Percentiles rank a stretch among this genome's conserved stretches.
phyloP scores from a whole-genome alignment of 2,797 vertebrate species.

The Sciurus carolinensis region DNA sequence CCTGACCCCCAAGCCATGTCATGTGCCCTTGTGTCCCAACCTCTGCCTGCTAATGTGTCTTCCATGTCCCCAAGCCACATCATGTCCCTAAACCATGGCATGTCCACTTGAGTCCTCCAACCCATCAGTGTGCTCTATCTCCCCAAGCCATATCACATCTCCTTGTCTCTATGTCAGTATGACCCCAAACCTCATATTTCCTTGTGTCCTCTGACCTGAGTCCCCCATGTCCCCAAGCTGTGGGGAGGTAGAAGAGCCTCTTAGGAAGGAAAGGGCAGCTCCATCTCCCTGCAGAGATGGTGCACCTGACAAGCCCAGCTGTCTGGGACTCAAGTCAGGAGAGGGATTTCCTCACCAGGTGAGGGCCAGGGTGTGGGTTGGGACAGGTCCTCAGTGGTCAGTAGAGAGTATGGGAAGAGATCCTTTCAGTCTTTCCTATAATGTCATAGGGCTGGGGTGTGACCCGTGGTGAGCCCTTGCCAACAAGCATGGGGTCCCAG shows the following conservation, averaged over 20 bases:
- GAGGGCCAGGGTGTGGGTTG: background rate
- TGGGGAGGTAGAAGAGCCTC: background rate
- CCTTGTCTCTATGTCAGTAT: too few relatives aligned
- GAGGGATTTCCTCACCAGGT: background rate
- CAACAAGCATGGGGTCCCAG: background rate
- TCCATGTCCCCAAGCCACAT: too few relatives aligned
- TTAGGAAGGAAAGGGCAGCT: background rate
- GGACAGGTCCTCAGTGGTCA: too few relatives aligned
- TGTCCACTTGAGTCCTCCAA: too few relatives aligned
- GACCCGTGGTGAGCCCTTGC: background rate
- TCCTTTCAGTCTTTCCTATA: too few relatives aligned
- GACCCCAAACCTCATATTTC: too few relatives aligned
- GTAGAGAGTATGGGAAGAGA: fast-evolving
- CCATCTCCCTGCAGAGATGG: too few relatives aligned
- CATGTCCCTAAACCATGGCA: too few relatives aligned
- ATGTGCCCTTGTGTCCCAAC: background rate
- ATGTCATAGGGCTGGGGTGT: background rate
- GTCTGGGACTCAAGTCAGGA: background rate
- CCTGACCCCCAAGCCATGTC: too few relatives aligned
- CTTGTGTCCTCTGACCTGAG: too few relatives aligned
- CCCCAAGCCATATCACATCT: background rate
- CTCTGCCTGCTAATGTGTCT: background rate
- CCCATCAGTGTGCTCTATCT: too few relatives aligned
- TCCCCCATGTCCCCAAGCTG: background rate
- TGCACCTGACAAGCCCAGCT: background rate